Evolutionary conservation across 2,888 invertebrate species (phyloP).

Genomic region (Opisthograptis luteolata): DNA sequence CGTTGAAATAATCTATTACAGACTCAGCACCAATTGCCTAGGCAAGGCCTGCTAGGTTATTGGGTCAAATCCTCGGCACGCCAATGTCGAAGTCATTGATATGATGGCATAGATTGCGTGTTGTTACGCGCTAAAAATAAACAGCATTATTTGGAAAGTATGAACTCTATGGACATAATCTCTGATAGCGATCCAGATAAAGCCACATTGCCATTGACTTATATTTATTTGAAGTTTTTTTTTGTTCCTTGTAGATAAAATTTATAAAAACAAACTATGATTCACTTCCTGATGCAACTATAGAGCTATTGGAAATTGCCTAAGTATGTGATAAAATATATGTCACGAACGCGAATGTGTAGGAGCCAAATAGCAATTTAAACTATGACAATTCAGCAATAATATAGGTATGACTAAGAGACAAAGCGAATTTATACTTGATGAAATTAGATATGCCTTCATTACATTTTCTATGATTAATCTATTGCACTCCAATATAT

Average conservation of each 20-base stretch:
- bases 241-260: neutral
- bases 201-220: neutral
- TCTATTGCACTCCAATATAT: too few relatives aligned
- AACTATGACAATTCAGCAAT: neutral
- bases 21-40: conserved; percentile 17
- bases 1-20: conserved; percentile 25
- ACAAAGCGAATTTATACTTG: neutral
- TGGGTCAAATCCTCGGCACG: conserved; percentile 16
- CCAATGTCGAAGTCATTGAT: conserved; percentile 20
- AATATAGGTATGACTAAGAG: conserved; percentile 5
- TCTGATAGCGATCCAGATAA: conserved; percentile 5
- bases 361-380: neutral
- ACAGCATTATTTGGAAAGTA: conserved; percentile 4
- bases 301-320: conserved; percentile 5
- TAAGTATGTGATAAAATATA: conserved; percentile 1
- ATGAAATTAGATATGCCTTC: too few relatives aligned
- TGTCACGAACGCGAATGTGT: neutral
- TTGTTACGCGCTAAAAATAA: neutral
- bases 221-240: neutral
- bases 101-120: conserved; percentile 1
- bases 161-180: neutral
- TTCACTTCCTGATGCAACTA: conserved; percentile 16
- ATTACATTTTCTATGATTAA: too few relatives aligned
- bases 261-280: conserved; percentile 1
- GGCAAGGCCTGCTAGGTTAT: too few relatives aligned